Percentiles rank a stretch among this genome's conserved stretches.
phyloP scores from a whole-genome alignment of 2,888 invertebrate genomes.

The Idaea dimidiata region DNA sequence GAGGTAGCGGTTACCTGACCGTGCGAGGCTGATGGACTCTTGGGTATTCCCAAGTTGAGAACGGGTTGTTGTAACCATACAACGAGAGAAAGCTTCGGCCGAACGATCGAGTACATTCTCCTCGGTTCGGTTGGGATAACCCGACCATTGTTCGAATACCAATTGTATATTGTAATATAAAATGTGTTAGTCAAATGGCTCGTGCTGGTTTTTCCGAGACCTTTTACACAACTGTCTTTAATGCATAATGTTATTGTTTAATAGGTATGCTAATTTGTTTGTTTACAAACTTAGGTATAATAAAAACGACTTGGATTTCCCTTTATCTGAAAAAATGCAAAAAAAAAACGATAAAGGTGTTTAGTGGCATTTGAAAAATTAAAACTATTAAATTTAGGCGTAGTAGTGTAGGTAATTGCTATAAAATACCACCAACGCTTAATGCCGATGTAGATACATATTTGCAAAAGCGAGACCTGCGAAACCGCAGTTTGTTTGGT shows the following conservation, averaged over 20 bases:
- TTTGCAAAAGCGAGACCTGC: slow-evolving; percentile 7
- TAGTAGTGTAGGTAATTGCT: background rate
- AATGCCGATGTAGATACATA: background rate
- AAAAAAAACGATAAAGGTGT: background rate
- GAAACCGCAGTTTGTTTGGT: slow-evolving; percentile 6
- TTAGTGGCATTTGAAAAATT: background rate
- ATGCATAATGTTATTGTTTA: background rate
- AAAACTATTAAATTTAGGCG: background rate
- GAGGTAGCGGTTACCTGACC: slow-evolving; percentile 26
- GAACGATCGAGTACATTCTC: slow-evolving; percentile 31
- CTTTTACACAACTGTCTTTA: slow-evolving; percentile 10
- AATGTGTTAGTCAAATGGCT: slow-evolving; percentile 33
- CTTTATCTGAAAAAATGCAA: background rate
- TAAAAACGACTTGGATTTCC: background rate
- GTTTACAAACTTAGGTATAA: background rate
- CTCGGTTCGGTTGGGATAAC: slow-evolving; percentile 43
- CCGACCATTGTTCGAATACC: slow-evolving; percentile 34
- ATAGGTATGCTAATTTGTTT: background rate
- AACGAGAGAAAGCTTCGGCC: slow-evolving; percentile 56
- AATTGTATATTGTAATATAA: slow-evolving; percentile 34
- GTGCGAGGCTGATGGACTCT: slow-evolving; percentile 35
- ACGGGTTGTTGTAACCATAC: slow-evolving; percentile 36
- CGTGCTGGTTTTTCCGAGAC: slow-evolving; percentile 35
- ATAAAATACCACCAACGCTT: background rate
- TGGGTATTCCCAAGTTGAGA: slow-evolving; percentile 62